These are phyloP conservation scores for Anthrax anthrax DNA, from an alignment of 2,888 invertebrate species.

Conservation along the genomic window DNA sequence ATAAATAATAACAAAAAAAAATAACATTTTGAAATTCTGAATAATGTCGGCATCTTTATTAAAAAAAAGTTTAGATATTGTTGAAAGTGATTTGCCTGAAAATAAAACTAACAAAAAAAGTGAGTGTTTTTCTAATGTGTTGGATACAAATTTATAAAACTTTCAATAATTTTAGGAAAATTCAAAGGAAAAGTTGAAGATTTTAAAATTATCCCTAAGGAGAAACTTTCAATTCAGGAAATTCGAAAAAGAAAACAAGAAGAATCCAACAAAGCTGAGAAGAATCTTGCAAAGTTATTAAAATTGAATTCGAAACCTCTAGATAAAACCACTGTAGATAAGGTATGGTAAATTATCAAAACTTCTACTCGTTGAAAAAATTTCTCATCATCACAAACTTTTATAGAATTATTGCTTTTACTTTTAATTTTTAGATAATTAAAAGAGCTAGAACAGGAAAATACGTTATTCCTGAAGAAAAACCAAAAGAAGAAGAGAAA, in stretches of 20 bases:
- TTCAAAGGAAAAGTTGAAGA: slow-evolving; percentile 16
- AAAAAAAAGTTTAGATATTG: slow-evolving; percentile 41
- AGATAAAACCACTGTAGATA: slow-evolving; percentile 31
- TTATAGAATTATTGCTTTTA: not conserved
- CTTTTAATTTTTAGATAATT: slow-evolving; percentile 1
- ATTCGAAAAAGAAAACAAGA: slow-evolving; percentile 6
- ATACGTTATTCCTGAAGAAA: slow-evolving; percentile 33
- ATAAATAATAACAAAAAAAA: too few relatives aligned
- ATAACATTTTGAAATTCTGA: too few relatives aligned
- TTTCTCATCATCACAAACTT: too few relatives aligned
- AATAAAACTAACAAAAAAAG: slow-evolving; percentile 17
- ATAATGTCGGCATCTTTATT: slow-evolving; percentile 43
- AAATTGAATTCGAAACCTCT: slow-evolving; percentile 34
- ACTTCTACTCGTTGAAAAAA: too few relatives aligned
- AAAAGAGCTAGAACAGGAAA: slow-evolving; percentile 41
- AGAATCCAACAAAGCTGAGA: slow-evolving; percentile 28
- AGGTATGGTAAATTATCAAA: slow-evolving; percentile 26
- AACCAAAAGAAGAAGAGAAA: slow-evolving; percentile 33
- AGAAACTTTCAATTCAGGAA: not conserved
- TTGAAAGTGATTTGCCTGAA: slow-evolving; percentile 30
- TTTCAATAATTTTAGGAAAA: too few relatives aligned
- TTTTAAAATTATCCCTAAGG: slow-evolving; percentile 13
- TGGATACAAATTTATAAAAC: slow-evolving; percentile 5
- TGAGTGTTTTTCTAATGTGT: not conserved
- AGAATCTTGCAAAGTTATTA: slow-evolving; percentile 38